Evolutionary conservation across 1,140 invertebrate species (phyloP).

Genomic region (Apis laboriosa): DNA sequence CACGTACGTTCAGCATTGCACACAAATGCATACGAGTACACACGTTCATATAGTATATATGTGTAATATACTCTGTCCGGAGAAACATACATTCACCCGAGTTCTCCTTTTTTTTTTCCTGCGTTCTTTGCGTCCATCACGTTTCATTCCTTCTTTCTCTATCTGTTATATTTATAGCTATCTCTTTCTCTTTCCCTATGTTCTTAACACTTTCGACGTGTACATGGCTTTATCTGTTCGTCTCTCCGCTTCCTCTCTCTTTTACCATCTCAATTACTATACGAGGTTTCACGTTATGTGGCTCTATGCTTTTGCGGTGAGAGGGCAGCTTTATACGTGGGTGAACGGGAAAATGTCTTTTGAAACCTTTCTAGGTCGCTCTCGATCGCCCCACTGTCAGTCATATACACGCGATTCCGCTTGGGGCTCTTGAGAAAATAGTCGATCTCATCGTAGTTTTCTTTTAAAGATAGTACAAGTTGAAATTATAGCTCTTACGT

Average conservation of each 20-base stretch:
- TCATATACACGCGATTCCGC: slow-evolving; percentile 62
- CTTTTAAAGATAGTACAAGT: slow-evolving; percentile 18
- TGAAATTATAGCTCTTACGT: background rate
- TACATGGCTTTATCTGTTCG: slow-evolving; percentile 31
- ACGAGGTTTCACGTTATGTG: slow-evolving; percentile 69
- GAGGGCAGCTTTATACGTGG: slow-evolving; percentile 72
- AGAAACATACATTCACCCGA: slow-evolving; percentile 25
- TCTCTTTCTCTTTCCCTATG: background rate
- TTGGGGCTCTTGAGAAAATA: slow-evolving; percentile 58
- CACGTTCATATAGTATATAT: too few species aligned
- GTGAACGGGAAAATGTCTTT: slow-evolving; percentile 80
- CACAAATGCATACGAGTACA: background rate
- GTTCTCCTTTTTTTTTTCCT: slow-evolving; percentile 57
- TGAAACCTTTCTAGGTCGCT: slow-evolving; percentile 79
- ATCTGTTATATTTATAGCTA: slow-evolving; percentile 5
- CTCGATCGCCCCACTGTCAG: slow-evolving; percentile 72
- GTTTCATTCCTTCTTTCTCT: slow-evolving; percentile 23
- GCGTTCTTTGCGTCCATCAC: slow-evolving; percentile 48
- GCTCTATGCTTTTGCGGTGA: slow-evolving; percentile 61
- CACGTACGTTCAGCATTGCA: slow-evolving; percentile 15
- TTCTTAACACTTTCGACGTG: slow-evolving; percentile 19
- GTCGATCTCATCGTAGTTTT: slow-evolving; percentile 44
- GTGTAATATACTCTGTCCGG: background rate
- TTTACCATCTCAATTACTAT: slow-evolving; percentile 70
- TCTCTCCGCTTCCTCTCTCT: slow-evolving; percentile 31